A percentile compares a stretch with the other conserved stretches of the same genome.
phyloP scores from a whole-genome alignment of 1,140 invertebrate species.

The Zaprionus nigranus region DNA sequence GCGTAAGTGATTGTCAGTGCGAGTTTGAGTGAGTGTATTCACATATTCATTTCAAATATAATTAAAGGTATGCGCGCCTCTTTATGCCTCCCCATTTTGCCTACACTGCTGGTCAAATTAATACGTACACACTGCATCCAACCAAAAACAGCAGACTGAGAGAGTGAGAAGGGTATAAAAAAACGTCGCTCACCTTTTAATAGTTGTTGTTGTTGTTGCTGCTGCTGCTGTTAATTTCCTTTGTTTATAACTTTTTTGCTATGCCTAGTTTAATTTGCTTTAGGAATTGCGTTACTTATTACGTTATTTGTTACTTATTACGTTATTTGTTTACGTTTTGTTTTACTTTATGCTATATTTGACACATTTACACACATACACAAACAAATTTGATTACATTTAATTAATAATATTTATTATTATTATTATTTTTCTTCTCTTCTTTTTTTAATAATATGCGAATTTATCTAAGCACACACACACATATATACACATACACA shows the following conservation, averaged over 20 bases:
- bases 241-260: slow-evolving; percentile 29
- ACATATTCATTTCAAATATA: slow-evolving; percentile 46
- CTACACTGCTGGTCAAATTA: slow-evolving; percentile 32
- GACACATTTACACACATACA: slow-evolving; percentile 35
- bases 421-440: not conserved
- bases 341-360: slow-evolving; percentile 40
- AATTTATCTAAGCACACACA: slow-evolving; percentile 65
- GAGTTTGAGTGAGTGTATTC: slow-evolving; percentile 15
- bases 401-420: slow-evolving; percentile 22
- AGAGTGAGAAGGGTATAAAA: not conserved
- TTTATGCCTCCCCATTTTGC: slow-evolving; percentile 9
- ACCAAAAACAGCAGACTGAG: not conserved
- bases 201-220: slow-evolving; percentile 22
- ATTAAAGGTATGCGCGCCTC: slow-evolving; percentile 43
- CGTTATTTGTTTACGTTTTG: slow-evolving; percentile 26
- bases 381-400: slow-evolving; percentile 39
- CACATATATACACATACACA: not conserved
- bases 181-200: slow-evolving; percentile 56
- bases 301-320: slow-evolving; percentile 52
- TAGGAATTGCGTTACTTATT: slow-evolving; percentile 75
- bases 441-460: slow-evolving; percentile 39
- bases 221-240: slow-evolving; percentile 37
- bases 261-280: slow-evolving; percentile 53
- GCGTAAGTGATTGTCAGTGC: slow-evolving; percentile 17
- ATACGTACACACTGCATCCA: slow-evolving; percentile 14